These are phyloP conservation scores for Eristalinus sepulchralis DNA, from an alignment of 2,888 invertebrate species.

Conservation along the genomic window DNA sequence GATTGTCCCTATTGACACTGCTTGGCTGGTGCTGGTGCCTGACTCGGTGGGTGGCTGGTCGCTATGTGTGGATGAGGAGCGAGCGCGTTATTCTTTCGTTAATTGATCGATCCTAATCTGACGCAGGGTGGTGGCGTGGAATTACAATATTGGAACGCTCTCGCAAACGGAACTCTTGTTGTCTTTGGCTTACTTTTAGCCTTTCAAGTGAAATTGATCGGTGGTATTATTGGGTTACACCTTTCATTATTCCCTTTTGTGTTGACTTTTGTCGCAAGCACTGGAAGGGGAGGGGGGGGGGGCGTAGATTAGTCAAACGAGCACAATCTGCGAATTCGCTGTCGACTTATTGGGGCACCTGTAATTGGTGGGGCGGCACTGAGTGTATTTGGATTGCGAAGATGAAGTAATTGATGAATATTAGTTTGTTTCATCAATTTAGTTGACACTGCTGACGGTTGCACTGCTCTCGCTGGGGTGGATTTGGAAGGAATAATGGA, in stretches of 20 bases:
- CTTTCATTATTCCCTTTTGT: conserved; percentile 55
- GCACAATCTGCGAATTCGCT: background rate
- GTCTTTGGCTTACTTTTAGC: conserved; percentile 37
- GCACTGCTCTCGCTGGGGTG: background rate
- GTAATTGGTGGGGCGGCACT: conserved; percentile 19
- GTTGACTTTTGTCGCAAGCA: conserved; percentile 8
- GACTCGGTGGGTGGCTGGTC: background rate
- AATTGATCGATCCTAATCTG: conserved; percentile 70
- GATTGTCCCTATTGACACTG: conserved; percentile 55
- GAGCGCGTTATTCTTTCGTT: conserved; percentile 58
- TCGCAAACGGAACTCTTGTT: conserved; percentile 10
- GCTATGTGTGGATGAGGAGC: background rate
- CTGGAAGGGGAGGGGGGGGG: background rate
- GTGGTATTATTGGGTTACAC: conserved; percentile 63
- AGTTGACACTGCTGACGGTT: conserved; percentile 21
- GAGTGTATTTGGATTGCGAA: background rate
- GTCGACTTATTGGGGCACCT: conserved; percentile 52
- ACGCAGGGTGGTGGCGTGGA: conserved; percentile 18
- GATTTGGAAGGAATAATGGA: background rate
- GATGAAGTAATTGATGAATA: conserved; percentile 18
- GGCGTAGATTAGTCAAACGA: background rate
- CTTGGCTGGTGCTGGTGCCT: background rate
- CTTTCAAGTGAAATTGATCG: conserved; percentile 58
- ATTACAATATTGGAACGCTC: conserved; percentile 58
- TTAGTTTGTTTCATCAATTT: background rate